Conservation (phyloP, 2,797 vertebrate genomes). For the Sphenopsis melanotis region DNA sequence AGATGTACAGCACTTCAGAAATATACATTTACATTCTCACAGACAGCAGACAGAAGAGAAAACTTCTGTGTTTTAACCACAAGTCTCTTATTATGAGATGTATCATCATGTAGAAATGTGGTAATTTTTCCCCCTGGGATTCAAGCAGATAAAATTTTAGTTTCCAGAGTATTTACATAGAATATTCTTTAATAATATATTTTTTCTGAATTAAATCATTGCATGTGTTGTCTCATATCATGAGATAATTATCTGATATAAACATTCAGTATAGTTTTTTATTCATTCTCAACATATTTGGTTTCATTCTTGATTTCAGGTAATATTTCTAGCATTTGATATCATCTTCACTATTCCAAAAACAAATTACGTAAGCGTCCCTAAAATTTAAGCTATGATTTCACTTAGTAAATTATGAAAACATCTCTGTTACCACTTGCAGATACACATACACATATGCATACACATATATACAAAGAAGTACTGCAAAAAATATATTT, state of each 20-base stretch:
- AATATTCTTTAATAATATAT: background rate
- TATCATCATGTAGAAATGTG: background rate
- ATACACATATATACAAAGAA: background rate
- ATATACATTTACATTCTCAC: background rate
- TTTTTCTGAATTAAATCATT: constrained; percentile 9
- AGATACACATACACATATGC: background rate
- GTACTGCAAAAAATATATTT: background rate
- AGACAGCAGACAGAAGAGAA: background rate
- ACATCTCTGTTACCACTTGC: background rate
- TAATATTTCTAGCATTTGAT: background rate
- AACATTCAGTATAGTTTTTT: background rate
- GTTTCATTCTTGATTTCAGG: background rate
- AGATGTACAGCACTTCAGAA: background rate
- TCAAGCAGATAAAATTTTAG: background rate
- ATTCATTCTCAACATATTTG: background rate
- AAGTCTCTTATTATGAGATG: background rate
- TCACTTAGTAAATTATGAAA: background rate
- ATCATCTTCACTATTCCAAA: background rate
- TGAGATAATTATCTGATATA: background rate
- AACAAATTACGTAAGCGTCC: background rate
- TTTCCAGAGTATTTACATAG: background rate
- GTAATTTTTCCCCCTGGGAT: background rate
- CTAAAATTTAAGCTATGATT: background rate
- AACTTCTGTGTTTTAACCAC: background rate
- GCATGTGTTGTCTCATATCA: background rate